Percentiles rank a stretch among this genome's conserved stretches.
These are phyloP conservation scores for Margaritifera margaritifera DNA, from an alignment of 2,888 invertebrate species.

Conservation along the genomic window DNA sequence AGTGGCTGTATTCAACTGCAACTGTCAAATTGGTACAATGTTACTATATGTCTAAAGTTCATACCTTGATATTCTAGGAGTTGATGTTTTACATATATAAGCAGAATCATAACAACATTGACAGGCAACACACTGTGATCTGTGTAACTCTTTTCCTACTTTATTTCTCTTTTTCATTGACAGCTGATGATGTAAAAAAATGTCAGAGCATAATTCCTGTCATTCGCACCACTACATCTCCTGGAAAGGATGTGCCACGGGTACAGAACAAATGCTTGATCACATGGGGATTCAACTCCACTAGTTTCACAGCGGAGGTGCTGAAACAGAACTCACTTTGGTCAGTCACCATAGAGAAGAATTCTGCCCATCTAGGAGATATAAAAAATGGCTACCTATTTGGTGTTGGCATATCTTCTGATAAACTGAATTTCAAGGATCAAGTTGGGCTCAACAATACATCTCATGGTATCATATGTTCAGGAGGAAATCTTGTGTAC, in stretches of 20 bases:
- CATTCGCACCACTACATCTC: conserved; percentile 55
- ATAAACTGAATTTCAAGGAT: conserved; percentile 60
- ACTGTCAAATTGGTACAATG: too few species aligned
- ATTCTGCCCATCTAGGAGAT: conserved; percentile 61
- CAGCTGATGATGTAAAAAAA: conserved; percentile 46
- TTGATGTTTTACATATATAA: too few species aligned
- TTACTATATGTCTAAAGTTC: conserved; percentile 4
- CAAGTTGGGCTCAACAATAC: conserved; percentile 61
- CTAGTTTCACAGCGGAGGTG: conserved; percentile 66
- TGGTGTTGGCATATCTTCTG: conserved; percentile 64
- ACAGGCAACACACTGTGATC: neutral
- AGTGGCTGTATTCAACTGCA: too few species aligned
- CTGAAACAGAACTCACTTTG: conserved; percentile 53
- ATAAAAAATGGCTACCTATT: conserved; percentile 65
- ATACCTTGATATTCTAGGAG: conserved; percentile 3
- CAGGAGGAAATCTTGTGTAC: conserved; percentile 55
- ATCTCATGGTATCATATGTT: conserved; percentile 63
- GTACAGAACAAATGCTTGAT: conserved; percentile 64
- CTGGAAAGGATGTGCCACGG: conserved; percentile 47
- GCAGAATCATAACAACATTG: too few species aligned
- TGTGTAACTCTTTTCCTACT: neutral
- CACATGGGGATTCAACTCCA: conserved; percentile 69
- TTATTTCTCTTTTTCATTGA: conserved; percentile 13
- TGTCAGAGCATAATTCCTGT: conserved; percentile 54
- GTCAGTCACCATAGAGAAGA: conserved; percentile 65